phyloP scores from a whole-genome alignment of 2,113 vertebrate species.

The Pomatorhinus ruficollis region DNA sequence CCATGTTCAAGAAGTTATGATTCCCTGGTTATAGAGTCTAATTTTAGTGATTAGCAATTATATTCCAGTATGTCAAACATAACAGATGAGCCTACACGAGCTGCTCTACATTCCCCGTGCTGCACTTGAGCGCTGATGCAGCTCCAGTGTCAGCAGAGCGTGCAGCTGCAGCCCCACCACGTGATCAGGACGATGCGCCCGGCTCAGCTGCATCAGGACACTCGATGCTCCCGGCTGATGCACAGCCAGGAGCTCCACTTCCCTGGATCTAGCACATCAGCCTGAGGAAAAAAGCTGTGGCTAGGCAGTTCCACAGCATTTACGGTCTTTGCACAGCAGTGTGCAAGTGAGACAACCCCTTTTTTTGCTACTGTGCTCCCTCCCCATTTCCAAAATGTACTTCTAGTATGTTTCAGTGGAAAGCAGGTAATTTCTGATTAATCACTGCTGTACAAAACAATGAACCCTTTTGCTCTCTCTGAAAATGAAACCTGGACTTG shows the following conservation, averaged over 20 bases:
- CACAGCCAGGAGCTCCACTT: not conserved
- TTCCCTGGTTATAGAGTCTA: not conserved
- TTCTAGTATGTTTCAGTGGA: not conserved
- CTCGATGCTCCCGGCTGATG: not conserved
- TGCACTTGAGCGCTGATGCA: not conserved
- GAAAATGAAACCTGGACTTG: not conserved
- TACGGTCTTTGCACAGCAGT: rapidly evolving
- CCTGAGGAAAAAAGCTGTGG: not conserved
- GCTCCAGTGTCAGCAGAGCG: not conserved
- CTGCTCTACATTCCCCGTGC: not conserved
- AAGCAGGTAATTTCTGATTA: not conserved
- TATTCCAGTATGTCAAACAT: not conserved
- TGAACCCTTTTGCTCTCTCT: not conserved
- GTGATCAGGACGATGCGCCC: rapidly evolving
- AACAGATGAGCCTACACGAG: not conserved
- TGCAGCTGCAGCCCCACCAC: not conserved
- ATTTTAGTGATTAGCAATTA: not conserved
- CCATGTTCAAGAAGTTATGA: not conserved
- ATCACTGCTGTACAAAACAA: not conserved
- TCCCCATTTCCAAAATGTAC: not conserved
- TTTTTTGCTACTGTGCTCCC: not conserved
- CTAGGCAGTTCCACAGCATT: not conserved
- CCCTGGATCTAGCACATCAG: not conserved
- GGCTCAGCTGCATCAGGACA: not conserved
- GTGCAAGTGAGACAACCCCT: not conserved